These are phyloP conservation scores for Python bivittatus DNA, from an alignment of 2,113 vertebrate species.

Conservation along the genomic window DNA sequence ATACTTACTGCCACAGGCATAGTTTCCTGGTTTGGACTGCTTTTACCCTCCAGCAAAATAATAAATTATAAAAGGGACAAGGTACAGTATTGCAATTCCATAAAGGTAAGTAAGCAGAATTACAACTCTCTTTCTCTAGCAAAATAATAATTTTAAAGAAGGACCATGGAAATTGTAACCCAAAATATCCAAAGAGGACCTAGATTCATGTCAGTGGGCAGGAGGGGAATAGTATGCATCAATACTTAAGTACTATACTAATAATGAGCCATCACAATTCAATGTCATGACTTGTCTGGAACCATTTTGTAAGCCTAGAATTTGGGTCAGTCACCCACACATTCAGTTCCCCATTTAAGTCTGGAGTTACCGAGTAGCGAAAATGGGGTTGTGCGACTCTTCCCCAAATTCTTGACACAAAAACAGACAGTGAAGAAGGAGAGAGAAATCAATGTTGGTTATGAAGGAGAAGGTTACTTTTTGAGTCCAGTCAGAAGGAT, in stretches of 20 bases:
- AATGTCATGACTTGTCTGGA: neutral
- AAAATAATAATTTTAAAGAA: neutral
- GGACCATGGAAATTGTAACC: neutral
- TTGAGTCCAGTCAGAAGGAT: too few relatives aligned
- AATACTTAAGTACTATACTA: neutral
- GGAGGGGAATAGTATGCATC: neutral
- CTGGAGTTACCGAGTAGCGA: neutral
- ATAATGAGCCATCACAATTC: neutral
- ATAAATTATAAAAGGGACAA: neutral
- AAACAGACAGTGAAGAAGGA: neutral
- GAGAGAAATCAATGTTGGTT: neutral
- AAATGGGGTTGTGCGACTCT: neutral
- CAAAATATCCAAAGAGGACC: neutral
- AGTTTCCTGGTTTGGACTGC: neutral
- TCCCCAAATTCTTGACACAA: neutral
- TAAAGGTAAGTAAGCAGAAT: neutral
- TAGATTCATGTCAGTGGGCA: neutral
- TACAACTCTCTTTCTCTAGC: neutral
- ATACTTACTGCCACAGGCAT: neutral
- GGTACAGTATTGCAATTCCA: neutral
- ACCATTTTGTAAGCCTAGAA: too few relatives aligned
- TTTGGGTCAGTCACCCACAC: neutral
- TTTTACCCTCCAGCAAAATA: neutral
- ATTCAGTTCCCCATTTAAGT: neutral
- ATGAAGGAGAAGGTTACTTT: neutral